These are phyloP conservation scores for Junco hyemalis DNA, from an alignment of 2,113 vertebrate species.

Conservation along the genomic window DNA sequence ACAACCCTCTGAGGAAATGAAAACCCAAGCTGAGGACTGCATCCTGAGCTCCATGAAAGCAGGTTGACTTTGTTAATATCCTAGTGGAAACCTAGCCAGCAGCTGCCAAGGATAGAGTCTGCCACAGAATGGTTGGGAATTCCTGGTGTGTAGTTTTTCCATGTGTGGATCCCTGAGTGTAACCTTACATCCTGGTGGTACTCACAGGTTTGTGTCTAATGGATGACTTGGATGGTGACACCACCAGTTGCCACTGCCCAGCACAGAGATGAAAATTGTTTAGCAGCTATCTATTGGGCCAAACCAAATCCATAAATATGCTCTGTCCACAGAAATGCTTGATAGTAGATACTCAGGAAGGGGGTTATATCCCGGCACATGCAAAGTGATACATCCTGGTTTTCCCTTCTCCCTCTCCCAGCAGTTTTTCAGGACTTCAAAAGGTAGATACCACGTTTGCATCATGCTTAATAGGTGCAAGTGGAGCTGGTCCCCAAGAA, in stretches of 20 bases:
- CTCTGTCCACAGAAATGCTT: not conserved
- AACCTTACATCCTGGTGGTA: not conserved
- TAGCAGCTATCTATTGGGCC: fast-evolving
- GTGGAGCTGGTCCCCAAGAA: not conserved
- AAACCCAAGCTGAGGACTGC: not conserved
- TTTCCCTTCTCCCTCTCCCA: not conserved
- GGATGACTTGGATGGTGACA: not conserved
- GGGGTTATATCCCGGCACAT: not conserved
- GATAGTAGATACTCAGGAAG: not conserved
- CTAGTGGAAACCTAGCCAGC: not conserved
- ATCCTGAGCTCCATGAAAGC: not conserved
- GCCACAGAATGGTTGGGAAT: not conserved
- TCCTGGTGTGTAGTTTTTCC: not conserved
- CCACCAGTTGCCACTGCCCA: not conserved
- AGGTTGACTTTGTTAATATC: not conserved
- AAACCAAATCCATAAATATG: not conserved
- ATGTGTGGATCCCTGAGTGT: not conserved
- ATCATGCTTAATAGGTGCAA: not conserved
- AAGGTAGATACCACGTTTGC: not conserved
- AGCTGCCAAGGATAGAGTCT: not conserved
- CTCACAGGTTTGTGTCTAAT: not conserved
- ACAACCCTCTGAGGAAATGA: not conserved
- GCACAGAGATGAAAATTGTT: not conserved
- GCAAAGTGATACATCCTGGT: not conserved
- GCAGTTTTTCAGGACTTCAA: not conserved